Evolutionary conservation across 2,113 vertebrate genomes (phyloP), one percentile per base, ranked within the genome.

Genomic region (Leucopternis melanops): DNA sequence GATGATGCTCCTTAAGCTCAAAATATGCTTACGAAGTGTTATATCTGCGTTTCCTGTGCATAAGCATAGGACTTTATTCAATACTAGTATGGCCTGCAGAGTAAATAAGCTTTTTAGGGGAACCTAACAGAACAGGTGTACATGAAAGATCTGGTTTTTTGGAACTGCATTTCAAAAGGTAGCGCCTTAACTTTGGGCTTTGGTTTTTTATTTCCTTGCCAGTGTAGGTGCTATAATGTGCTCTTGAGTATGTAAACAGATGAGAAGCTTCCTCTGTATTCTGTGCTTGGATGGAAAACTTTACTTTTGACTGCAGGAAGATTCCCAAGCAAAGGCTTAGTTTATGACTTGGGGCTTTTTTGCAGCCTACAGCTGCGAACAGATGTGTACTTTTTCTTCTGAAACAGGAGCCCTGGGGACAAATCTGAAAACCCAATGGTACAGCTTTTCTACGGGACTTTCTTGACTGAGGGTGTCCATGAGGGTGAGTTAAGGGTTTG

Each of bases 361-460:
- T 45, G 55, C 38, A 73, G 23, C 32, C 42, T 18, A 2, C 26
- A 23, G 70, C 61, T 52, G n/a, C 22, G 36, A 26, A 17, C 16
- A 13, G 36, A 34, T 1, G 1, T 15, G 16, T 83, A 52, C 16
- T 94, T 84, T 94, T 81, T 32, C 74, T 84, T 86, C 92, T 72
- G 50, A 91, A 95, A 96, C 95, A 99, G 98, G 54, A 98, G 75
- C 50, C 96, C 98, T 52, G 98, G 98, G 71, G 98, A 98, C 95
- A 99, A 99, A 94, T 98, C 98, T 3, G 96, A 99, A 83, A 99
- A 99, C 95, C 99, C 99, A 36, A 99, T 99, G 99, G 99, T 99
- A 23, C 99, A 99, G 90, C 99, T 99, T 18, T 99, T 99, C 97
- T 99, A 99, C 0, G 99, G 99, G 31, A 99, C 99, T 74, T 99